phyloP scores from a whole-genome alignment of 1,140 invertebrate species.

The Varroa destructor region DNA sequence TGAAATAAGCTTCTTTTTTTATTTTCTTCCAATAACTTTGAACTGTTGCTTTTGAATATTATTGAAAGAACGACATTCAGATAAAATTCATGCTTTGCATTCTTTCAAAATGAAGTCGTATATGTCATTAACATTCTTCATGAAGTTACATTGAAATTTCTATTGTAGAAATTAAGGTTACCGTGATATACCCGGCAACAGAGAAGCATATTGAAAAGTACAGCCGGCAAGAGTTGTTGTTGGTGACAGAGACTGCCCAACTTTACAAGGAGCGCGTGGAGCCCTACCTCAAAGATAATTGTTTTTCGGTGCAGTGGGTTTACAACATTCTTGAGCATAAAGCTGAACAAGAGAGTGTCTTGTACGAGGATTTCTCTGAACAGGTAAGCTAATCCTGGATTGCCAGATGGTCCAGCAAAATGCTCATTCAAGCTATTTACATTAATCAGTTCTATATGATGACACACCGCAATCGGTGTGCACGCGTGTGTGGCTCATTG shows the following conservation, averaged over 20 bases:
- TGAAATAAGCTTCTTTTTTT: not conserved
- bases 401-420: not conserved
- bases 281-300: constrained; percentile 55
- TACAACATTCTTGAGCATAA: constrained; percentile 86
- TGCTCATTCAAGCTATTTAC: no score
- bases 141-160: constrained; percentile 30
- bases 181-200: constrained; percentile 79
- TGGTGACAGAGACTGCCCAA: constrained; percentile 70
- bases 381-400: constrained; percentile 33
- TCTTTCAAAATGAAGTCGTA: no score
- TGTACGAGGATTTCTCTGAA: constrained; percentile 65
- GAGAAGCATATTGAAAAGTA: constrained; percentile 81
- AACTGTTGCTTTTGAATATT: no score
- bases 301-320: constrained; percentile 76
- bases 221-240: constrained; percentile 52
- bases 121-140: no score
- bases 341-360: constrained; percentile 68
- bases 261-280: constrained; percentile 64
- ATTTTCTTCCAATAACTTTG: constrained; percentile 3
- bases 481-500: no score
- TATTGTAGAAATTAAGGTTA: constrained; percentile 59
- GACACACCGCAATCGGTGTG: no score
- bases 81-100: no score
- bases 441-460: no score
- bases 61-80: no score